These are phyloP conservation scores for Leptosomus discolor DNA, from an alignment of 2,113 vertebrate genomes.

Conservation along the genomic window DNA sequence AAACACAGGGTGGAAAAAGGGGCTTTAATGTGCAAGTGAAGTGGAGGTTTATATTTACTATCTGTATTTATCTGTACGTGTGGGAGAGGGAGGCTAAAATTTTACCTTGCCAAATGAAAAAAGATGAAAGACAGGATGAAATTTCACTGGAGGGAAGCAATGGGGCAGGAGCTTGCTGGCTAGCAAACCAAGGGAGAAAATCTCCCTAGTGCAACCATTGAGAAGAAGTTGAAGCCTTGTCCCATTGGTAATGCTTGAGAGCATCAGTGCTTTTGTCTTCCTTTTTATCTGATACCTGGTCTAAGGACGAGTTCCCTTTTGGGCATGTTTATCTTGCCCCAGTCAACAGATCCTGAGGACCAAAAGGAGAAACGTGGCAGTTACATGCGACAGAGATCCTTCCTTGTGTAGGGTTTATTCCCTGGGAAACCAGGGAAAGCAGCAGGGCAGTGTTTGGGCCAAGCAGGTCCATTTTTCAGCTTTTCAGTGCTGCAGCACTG, in stretches of 20 bases:
- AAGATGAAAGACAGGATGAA: background rate
- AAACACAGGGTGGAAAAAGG: background rate
- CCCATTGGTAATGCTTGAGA: background rate
- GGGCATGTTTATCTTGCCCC: background rate
- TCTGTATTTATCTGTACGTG: background rate
- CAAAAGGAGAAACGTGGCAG: background rate
- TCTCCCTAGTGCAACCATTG: background rate
- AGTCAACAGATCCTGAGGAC: background rate
- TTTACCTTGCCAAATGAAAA: background rate
- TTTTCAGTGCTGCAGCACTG: background rate
- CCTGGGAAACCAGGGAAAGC: background rate
- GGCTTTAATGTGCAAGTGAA: background rate
- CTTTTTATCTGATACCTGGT: background rate
- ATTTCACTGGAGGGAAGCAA: background rate
- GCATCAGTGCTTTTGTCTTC: background rate
- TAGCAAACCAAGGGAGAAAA: background rate
- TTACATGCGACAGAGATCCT: background rate
- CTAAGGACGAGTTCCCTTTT: background rate
- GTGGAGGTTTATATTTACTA: background rate
- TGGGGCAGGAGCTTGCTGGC: background rate
- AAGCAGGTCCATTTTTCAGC: background rate
- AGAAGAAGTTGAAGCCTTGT: background rate
- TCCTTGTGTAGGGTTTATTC: background rate
- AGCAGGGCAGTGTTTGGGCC: background rate
- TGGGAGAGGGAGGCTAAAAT: background rate